Base-by-base conservation (phyloP, 2,888 invertebrate genomes). In the Nomada fucata region DNA sequence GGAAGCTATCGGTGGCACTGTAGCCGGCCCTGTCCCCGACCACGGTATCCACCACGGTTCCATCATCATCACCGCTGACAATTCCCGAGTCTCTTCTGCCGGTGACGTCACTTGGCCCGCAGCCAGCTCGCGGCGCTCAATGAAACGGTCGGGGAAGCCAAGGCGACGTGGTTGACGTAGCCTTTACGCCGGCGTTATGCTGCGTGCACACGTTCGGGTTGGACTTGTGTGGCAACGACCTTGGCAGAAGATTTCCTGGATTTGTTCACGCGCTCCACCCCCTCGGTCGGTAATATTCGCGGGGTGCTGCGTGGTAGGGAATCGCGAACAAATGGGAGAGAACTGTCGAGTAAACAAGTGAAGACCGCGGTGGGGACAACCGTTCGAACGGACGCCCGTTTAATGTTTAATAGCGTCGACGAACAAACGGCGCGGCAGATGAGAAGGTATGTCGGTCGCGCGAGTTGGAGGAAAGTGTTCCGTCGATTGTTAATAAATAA, bases 41-140 rank as follows among this genome's bases (percentile, higher is more conserved):
- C 76, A 55, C 79, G 85, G 61, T 69, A 79, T 81, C 76, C 83
- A 60, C 52, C 72, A 50, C 78, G 78, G 60, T 65, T 84, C 82
- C 82, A 81, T 86, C 84, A 72, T 68, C 76, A 73, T 63, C 82
- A 57, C 78, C 70, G 59, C 72, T 74, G 76, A 77, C 85, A 82
- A 88, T 86, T 70, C 72, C 82, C 67, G 77, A 75, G 74, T 63
- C 86, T 88, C 87, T 86, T 83, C 76, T 65, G 86, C 20, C 81
- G 80, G 89, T 91, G 91, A 91, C 91, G 91, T 91, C 91, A 91
- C 86, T 84, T 92, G 92, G 91, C 92, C 75, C 83, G 61, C 67
- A 57, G 91, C 92, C 92, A 92, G 90, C 80, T 85, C 84, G 80
- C 81, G 67, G 81, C 89, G 91, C 91, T 92, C 92, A 92, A 91